Evolutionary conservation across 2,113 vertebrate genomes (phyloP), one percentile per base, ranked within the genome.

Genomic region (Charadrius vociferus): DNA sequence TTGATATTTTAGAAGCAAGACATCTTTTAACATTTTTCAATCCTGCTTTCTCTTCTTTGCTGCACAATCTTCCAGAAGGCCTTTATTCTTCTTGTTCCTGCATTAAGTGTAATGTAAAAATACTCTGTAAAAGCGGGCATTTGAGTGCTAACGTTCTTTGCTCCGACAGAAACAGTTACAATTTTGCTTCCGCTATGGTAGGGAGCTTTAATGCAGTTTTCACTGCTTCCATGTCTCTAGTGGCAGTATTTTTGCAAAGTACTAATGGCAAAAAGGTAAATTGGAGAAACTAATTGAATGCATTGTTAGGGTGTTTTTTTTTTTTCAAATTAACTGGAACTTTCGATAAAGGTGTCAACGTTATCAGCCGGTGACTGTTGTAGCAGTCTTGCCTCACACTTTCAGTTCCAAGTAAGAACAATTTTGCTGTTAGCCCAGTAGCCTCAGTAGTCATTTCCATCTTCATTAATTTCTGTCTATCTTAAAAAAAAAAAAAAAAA

Each of bases 11-110:
- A 96, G 85, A 95, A 88, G 68, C 5, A 3, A 91, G 86, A 90
- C 49, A 70, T 59, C 50, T 90, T 96, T 96, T 95, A 68, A 81
- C 65, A 74, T 53, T 95, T 82, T 95, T 98, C 98, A 98, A 92
- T 98, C 98, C 98, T 99, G 98, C 98, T 99, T 94, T 94, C 83
- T 96, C 80, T 68, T 96, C 67, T 95, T 96, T 97, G 97, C 97
- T 98, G 97, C 97, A 97, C 91, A 97, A 93, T 96, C 97, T 95
- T 93, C 88, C 85, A 81, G 87, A 97, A 98, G 95, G 97, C 97
- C 98, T 98, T 97, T 97, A 96, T 96, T 98, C 72, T 96, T 97
- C 95, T 97, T 93, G 94, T 86, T 92, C 81, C 67, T 96, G 67
- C 66, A 45, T 91, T 96, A 96, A 97, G 86, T 93, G 95, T 86